Conservation (phyloP, 37 sponge, comb jelly and placozoan species). For the Crambe crambe region DNA sequence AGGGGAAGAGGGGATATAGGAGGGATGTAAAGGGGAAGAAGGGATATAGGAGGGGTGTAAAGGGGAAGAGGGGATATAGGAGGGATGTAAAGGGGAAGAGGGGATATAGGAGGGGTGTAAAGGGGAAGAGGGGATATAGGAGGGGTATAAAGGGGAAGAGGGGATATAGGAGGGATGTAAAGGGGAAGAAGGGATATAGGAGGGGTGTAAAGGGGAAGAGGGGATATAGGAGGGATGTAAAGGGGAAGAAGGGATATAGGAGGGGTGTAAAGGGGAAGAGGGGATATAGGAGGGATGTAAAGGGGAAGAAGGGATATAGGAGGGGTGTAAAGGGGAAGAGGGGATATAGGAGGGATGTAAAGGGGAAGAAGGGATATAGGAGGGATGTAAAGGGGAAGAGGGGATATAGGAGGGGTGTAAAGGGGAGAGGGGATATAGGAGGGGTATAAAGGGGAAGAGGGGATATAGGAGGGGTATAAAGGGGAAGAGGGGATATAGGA, state of each 20-base stretch:
- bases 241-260: neutral
- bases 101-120: neutral
- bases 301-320: neutral
- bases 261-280: neutral
- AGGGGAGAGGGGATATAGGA: neutral
- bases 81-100: neutral
- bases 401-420: neutral
- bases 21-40: neutral
- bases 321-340: neutral
- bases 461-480: neutral
- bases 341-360: neutral
- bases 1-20: neutral
- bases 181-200: neutral
- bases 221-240: neutral
- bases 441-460: neutral
- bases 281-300: neutral
- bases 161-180: neutral
- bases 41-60: neutral
- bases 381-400: neutral
- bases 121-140: neutral
- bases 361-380: neutral
- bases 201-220: neutral
- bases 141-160: neutral
- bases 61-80: neutral
- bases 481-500: neutral